Evolutionary conservation across 92 coral and sea anemone genomes (phyloP).

Genomic region (Epizoanthus illoricatus): DNA sequence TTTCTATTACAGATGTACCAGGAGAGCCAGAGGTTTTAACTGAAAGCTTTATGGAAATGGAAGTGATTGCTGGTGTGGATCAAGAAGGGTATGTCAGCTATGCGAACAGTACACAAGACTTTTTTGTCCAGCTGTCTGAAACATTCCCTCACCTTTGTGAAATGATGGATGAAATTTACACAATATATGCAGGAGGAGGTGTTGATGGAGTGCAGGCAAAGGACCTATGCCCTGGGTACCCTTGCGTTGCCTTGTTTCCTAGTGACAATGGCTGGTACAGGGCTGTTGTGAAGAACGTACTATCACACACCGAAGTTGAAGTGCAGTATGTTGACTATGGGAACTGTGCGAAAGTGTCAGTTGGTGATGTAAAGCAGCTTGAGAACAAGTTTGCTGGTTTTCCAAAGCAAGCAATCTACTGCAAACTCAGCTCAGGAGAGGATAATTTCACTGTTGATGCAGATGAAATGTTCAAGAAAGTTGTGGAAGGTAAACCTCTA

Average conservation of each 20-base stretch:
- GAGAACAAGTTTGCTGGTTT: slow-evolving; percentile 51
- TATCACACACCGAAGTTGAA: slow-evolving; percentile 59
- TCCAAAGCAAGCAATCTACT: slow-evolving; percentile 74
- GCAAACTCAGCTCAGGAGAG: slow-evolving; percentile 52
- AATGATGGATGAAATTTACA: slow-evolving; percentile 72
- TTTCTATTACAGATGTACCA: neutral
- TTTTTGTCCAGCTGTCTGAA: slow-evolving; percentile 71
- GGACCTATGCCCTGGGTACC: slow-evolving; percentile 41
- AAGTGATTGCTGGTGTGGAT: slow-evolving; percentile 50
- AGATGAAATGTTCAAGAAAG: slow-evolving; percentile 51
- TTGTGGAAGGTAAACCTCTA: slow-evolving; percentile 54
- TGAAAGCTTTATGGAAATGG: slow-evolving; percentile 21
- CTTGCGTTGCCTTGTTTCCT: slow-evolving; percentile 77
- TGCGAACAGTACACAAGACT: slow-evolving; percentile 55
- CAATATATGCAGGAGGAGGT: slow-evolving; percentile 48
- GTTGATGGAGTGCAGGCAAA: slow-evolving; percentile 49
- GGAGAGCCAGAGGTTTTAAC: neutral
- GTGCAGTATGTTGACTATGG: slow-evolving; percentile 88
- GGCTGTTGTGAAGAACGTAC: slow-evolving; percentile 50
- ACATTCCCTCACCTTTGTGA: slow-evolving; percentile 62
- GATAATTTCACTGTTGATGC: slow-evolving; percentile 29
- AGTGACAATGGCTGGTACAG: slow-evolving; percentile 81
- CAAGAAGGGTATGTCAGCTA: slow-evolving; percentile 69
- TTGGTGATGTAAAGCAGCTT: slow-evolving; percentile 61
- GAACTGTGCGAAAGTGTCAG: slow-evolving; percentile 52